Conservation (phyloP, 23 tunicate genomes). For the Clavelina lepadiformis region DNA sequence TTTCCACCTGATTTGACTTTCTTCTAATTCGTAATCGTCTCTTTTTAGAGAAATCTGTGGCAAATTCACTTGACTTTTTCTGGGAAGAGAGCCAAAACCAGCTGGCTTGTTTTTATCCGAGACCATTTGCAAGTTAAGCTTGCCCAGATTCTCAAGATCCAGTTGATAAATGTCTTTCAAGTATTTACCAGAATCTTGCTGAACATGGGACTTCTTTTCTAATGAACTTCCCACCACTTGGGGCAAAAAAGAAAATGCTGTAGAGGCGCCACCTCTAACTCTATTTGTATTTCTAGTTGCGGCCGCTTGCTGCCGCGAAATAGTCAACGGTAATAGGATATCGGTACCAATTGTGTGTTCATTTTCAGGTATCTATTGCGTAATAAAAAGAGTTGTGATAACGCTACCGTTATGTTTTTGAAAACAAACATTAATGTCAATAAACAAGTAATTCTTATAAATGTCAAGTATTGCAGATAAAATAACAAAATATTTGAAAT, state of each 20-base stretch:
- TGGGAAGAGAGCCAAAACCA: neutral
- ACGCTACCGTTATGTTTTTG: too few species aligned
- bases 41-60: conserved; percentile 25
- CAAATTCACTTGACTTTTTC: conserved; percentile 17
- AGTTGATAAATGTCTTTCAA: too few species aligned
- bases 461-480: neutral
- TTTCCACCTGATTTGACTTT: neutral
- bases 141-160: neutral
- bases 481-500: too few species aligned
- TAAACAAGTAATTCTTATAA: neutral
- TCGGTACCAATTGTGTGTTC: neutral
- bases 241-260: conserved; percentile 26
- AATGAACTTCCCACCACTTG: conserved; percentile 51
- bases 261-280: conserved; percentile 9
- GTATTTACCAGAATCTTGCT: neutral
- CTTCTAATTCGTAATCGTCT: conserved; percentile 14
- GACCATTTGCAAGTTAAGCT: neutral
- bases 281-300: conserved; percentile 28
- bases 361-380: conserved; percentile 1
- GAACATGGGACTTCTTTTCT: neutral
- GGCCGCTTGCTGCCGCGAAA: conserved; percentile 44
- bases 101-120: neutral
- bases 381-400: neutral
- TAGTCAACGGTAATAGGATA: conserved; percentile 38
- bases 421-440: neutral